Evolutionary conservation across 2,888 invertebrate genomes (phyloP).

Genomic region (Malthinus flaveolus): DNA sequence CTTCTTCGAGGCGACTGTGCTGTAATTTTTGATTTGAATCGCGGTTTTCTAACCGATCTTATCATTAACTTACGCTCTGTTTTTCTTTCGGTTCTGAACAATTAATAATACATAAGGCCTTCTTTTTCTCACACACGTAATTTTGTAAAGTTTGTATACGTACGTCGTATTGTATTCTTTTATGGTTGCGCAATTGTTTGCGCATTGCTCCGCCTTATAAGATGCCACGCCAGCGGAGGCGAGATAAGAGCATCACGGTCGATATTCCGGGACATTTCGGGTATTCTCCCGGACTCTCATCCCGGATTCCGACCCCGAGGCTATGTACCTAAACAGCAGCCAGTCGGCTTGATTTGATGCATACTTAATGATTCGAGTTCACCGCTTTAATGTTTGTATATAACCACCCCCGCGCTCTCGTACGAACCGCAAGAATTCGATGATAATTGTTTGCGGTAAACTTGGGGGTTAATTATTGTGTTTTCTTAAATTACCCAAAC

Average conservation of each 20-base stretch:
- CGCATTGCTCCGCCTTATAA: slow-evolving; percentile 45
- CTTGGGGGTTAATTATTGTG: slow-evolving; percentile 17
- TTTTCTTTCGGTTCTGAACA: slow-evolving; percentile 9
- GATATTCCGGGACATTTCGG: slow-evolving; percentile 44
- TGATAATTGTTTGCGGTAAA: slow-evolving; percentile 24
- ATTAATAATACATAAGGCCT: slow-evolving; percentile 5
- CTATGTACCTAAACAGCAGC: slow-evolving; percentile 32
- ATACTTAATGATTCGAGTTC: slow-evolving; percentile 46
- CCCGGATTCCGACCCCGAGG: slow-evolving; percentile 43
- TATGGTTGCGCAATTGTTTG: slow-evolving; percentile 45
- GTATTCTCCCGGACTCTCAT: slow-evolving; percentile 39
- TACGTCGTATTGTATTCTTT: slow-evolving; percentile 44
- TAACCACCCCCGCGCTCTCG: neutral
- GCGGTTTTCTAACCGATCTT: slow-evolving; percentile 41
- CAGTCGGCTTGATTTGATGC: slow-evolving; percentile 40
- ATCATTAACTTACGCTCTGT: slow-evolving; percentile 30
- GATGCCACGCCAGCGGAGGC: slow-evolving; percentile 50
- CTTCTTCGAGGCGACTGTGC: slow-evolving; percentile 53
- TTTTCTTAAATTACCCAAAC: slow-evolving; percentile 17
- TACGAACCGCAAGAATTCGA: neutral
- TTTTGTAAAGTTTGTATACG: slow-evolving; percentile 30
- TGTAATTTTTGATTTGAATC: slow-evolving; percentile 52
- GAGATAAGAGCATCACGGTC: slow-evolving; percentile 51
- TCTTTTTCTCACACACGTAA: slow-evolving; percentile 25
- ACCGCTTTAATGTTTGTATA: slow-evolving; percentile 6